Evolutionary conservation across 2,113 vertebrate genomes (phyloP), one percentile per base, ranked within the genome.

Genomic region (Bungarus multicinctus): DNA sequence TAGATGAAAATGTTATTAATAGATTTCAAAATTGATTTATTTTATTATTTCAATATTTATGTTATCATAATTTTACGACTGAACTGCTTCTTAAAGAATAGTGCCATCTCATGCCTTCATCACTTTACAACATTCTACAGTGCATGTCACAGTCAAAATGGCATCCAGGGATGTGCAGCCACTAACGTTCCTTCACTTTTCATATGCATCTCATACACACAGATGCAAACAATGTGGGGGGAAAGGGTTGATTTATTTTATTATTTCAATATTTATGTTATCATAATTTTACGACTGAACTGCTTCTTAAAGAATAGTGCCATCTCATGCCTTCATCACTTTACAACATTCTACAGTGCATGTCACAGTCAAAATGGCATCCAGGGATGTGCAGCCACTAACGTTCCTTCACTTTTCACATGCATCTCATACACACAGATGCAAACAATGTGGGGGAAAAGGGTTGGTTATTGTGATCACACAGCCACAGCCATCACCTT

Each of bases 51-150:
- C 50, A 94, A 25, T 11, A 0, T 9, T 39, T 93, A 95, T 95
- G 88, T 94, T 95, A 43, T 92, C 87, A 85, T 60, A 47, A 64
- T 90, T 54, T 81, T 92, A 90, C 93, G 54, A 94, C 88, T 81
- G 87, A 57, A 52, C 12, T 89, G 69, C 20, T 30, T 20, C 50
- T 87, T 93, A 91, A 90, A 94, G 57, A 43, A 64, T 81, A 92
- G 95, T n/a, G 47, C 45, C 45, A 95, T 88, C 55, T 91, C 64
- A 94, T 87, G 2, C n/a, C 90, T 14, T 88, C 92, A 96, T 64
- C 95, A 94, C 11, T 91, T 85, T 93, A 85, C 27, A 96, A 95
- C 88, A 52, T 94, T 60, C 93, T 81, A 55, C 94, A 93, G 90
- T 88, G n/a, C 22, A 74, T 6, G n/a, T 74, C n/a, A 34, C 34